Evolutionary conservation across 2,113 vertebrate genomes (phyloP), one percentile per base, ranked within the genome.

Genomic region (Rhabdornis inornatus): DNA sequence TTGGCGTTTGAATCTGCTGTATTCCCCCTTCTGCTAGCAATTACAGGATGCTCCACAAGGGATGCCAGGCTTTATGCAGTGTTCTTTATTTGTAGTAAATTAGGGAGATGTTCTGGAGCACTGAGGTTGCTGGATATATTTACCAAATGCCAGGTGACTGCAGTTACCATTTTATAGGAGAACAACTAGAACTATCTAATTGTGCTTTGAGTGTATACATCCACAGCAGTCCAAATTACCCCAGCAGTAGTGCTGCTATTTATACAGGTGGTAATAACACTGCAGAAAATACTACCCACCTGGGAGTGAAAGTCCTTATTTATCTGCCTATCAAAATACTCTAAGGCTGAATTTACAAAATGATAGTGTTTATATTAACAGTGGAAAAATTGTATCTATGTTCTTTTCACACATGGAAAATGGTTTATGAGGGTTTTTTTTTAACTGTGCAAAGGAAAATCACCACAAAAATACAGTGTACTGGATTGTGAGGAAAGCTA

Each of bases 241-340:
- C 49, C 84, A 88, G 84, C 82, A 79, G 63, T 27, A 44, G 50
- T 59, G 82, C 60, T 94, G 71, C 82, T 95, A 90, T 94, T 97
- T 94, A 93, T 95, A 83, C 59, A 65, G 42, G 70, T 86, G 63
- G 78, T 85, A 95, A 95, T 87, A 89, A 47, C 70, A 66, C 75
- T 87, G 30, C 47, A 88, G 82, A 91, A 97, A 94, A 96, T 84
- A 79, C 31, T 55, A 61, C 82, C 55, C 75, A 66, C 79, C 15
- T 52, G 56, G 27, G 90, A 87, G 64, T 70, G 89, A 39, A 92
- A 85, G 50, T 85, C 31, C 39, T 87, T 95, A 85, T 89, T 89
- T 95, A 65, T 61, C 81, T 91, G 57, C 33, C 71, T 89, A 80
- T 79, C 87, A 87, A 91, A 90, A 90, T 77, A 69, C 22, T 65